Conservation (phyloP, 1,140 invertebrate species). For the Anagrus nilaparvatae region DNA sequence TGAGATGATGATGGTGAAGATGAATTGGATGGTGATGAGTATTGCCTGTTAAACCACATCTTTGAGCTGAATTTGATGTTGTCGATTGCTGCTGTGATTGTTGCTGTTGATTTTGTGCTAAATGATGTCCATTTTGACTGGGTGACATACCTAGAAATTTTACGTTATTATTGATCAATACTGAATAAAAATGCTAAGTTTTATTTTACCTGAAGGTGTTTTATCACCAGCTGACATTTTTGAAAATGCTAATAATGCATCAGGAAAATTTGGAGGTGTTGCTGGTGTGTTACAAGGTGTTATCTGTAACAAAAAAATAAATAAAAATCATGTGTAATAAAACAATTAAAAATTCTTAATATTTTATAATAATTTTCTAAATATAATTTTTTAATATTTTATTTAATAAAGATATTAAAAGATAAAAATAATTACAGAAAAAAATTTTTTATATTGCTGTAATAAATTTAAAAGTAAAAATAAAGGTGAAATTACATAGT, state of each 20-base stretch:
- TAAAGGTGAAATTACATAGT: too few species aligned
- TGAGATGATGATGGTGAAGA: slow-evolving; percentile 16
- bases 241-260: slow-evolving; percentile 72
- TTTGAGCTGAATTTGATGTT: slow-evolving; percentile 12
- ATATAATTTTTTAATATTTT: too few species aligned
- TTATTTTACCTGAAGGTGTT: slow-evolving; percentile 39
- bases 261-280: slow-evolving; percentile 82
- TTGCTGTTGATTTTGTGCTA: slow-evolving; percentile 12
- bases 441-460: too few species aligned
- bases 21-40: slow-evolving; percentile 1
- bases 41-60: slow-evolving; percentile 8
- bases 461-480: too few species aligned
- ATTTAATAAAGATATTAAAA: too few species aligned
- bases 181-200: not conserved
- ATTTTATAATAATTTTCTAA: slow-evolving; percentile 10
- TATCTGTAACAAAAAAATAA: slow-evolving; percentile 48
- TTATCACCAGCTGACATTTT: slow-evolving; percentile 60
- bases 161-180: not conserved
- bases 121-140: slow-evolving; percentile 33
- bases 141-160: slow-evolving; percentile 36
- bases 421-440: too few species aligned
- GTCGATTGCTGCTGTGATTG: slow-evolving; percentile 16
- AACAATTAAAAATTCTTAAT: too few species aligned
- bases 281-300: slow-evolving; percentile 84
- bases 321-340: too few species aligned